Evolutionary conservation across 2,797 vertebrate species (phyloP).

Genomic region (Karalla daura): DNA sequence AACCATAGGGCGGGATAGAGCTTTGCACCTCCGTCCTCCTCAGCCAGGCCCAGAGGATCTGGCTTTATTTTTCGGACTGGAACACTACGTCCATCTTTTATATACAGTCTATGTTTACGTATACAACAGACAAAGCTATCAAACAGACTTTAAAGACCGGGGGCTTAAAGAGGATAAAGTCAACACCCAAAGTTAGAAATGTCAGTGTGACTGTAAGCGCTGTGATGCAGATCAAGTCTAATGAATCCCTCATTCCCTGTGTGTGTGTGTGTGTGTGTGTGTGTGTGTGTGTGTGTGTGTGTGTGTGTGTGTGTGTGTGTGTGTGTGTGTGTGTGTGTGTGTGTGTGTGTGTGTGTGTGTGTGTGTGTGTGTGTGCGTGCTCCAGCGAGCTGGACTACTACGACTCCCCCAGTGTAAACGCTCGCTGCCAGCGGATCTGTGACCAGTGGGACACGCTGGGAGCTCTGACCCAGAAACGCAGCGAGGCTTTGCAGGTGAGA

Average conservation of each 20-base stretch:
- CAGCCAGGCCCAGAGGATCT: no score
- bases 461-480: conserved; percentile 93
- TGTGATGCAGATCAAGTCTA: not conserved
- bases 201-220: not conserved
- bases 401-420: conserved; percentile 96
- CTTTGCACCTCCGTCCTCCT: no score
- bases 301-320: no score
- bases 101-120: no score
- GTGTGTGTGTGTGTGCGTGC: conserved; percentile 41
- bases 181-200: not conserved
- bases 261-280: no score
- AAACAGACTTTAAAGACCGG: not conserved
- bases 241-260: conserved; percentile 1
- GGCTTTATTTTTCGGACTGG: no score
- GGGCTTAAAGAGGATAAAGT: not conserved
- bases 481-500: conserved; percentile 94
- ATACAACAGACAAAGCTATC: no score
- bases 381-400: conserved; percentile 98
- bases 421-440: conserved; percentile 97
- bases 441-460: conserved; percentile 97
- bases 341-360: no score
- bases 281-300: no score
- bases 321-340: no score
- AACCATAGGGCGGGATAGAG: no score
- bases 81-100: no score